phyloP scores from a whole-genome alignment of 2,888 invertebrate species.

The Zeuzera pyrina region DNA sequence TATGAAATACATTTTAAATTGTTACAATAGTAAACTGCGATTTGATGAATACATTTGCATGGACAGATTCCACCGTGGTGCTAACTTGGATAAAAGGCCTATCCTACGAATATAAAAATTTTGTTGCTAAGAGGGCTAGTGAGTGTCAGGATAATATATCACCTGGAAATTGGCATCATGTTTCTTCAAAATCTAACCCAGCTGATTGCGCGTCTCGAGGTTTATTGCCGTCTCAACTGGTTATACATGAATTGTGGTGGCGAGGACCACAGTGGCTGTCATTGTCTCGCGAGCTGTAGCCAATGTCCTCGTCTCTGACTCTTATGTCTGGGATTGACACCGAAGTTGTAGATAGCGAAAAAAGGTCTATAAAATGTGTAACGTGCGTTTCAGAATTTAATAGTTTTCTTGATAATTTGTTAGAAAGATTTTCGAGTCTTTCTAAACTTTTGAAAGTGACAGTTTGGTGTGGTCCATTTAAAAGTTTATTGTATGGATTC shows the following conservation, averaged over 20 bases:
- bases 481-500: too few species aligned
- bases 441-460: not conserved
- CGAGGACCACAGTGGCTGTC: not conserved
- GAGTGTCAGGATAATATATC: constrained; percentile 14
- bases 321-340: too few species aligned
- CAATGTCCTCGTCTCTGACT: too few species aligned
- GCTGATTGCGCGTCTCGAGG: not conserved
- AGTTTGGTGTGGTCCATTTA: too few species aligned
- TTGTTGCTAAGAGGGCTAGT: constrained; percentile 16
- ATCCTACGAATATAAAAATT: constrained; percentile 14
- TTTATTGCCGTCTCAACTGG: not conserved
- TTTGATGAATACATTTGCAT: constrained; percentile 9
- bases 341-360: not conserved
- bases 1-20: too few species aligned
- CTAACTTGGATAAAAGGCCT: constrained; percentile 16
- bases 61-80: constrained; percentile 21
- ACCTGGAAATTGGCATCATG: not conserved
- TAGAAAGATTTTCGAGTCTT: not conserved
- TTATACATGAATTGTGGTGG: not conserved
- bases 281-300: too few species aligned
- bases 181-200: not conserved
- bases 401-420: not conserved
- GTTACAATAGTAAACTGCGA: too few species aligned
- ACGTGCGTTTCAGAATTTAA: not conserved
- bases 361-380: not conserved